Conservation (phyloP, 2,797 vertebrate species). For the Cirrhinus mrigala region DNA sequence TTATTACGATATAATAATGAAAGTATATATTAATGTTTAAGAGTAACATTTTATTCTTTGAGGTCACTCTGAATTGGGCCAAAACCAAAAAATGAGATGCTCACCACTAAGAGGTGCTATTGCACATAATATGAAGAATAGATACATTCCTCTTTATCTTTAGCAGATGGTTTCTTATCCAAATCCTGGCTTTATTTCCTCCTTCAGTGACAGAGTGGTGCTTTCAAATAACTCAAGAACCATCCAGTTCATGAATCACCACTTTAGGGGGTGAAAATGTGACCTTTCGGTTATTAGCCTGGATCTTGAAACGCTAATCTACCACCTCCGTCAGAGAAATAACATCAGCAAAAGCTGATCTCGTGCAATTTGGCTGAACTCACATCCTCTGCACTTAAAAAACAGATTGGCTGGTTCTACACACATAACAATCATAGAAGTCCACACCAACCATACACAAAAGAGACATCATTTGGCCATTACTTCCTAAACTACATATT, state of each 20-base stretch:
- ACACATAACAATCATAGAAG: constrained; percentile 2
- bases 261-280: neutral
- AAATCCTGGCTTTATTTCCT: neutral
- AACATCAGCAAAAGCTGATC: neutral
- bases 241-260: neutral
- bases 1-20: neutral
- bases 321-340: neutral
- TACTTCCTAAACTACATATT: constrained; percentile 12
- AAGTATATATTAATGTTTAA: neutral
- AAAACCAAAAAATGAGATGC: neutral
- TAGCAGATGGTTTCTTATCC: neutral
- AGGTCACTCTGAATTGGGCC: neutral
- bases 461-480: neutral
- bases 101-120: constrained; percentile 2
- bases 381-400: neutral
- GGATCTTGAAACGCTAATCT: neutral
- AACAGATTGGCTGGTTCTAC: neutral
- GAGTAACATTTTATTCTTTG: neutral
- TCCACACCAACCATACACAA: neutral
- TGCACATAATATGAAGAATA: neutral
- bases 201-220: neutral
- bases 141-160: neutral
- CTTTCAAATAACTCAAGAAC: neutral
- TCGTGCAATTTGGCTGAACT: constrained; percentile 21
- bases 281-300: neutral